phyloP scores from a whole-genome alignment of 2,113 vertebrate genomes.

The Girardinichthys multiradiatus region DNA sequence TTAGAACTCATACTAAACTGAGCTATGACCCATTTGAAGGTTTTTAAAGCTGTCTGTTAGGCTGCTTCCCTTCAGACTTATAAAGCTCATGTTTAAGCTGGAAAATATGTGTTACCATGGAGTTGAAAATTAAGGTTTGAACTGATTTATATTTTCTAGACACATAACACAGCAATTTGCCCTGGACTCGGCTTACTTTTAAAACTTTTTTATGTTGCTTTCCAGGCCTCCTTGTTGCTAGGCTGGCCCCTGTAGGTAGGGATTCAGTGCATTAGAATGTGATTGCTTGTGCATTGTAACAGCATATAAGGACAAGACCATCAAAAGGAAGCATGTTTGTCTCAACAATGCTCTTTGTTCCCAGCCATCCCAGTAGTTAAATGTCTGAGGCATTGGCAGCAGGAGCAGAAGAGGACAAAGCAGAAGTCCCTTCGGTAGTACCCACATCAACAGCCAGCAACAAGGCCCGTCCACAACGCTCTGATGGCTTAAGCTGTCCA shows the following conservation, averaged over 20 bases:
- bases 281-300: not conserved
- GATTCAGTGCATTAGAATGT: not conserved
- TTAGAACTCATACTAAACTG: too few species aligned
- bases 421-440: not conserved
- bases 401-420: not conserved
- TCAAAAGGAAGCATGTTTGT: not conserved
- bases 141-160: not conserved
- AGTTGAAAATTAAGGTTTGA: not conserved
- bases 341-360: not conserved
- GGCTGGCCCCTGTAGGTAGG: too few species aligned
- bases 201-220: not conserved
- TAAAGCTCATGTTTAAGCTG: not conserved
- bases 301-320: not conserved
- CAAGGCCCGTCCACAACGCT: conserved; percentile 58
- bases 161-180: not conserved
- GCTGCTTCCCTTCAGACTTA: not conserved
- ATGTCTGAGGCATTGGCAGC: not conserved
- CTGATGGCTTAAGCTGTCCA: conserved; percentile 32
- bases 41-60: not conserved
- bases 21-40: too few species aligned
- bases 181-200: not conserved
- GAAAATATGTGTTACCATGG: not conserved
- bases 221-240: not conserved
- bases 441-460: not conserved
- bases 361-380: not conserved